A percentile compares a stretch with the other conserved stretches of the same genome.
These are phyloP conservation scores for Dryobotodes eremita DNA, from an alignment of 2,888 invertebrate species.

Conservation along the genomic window DNA sequence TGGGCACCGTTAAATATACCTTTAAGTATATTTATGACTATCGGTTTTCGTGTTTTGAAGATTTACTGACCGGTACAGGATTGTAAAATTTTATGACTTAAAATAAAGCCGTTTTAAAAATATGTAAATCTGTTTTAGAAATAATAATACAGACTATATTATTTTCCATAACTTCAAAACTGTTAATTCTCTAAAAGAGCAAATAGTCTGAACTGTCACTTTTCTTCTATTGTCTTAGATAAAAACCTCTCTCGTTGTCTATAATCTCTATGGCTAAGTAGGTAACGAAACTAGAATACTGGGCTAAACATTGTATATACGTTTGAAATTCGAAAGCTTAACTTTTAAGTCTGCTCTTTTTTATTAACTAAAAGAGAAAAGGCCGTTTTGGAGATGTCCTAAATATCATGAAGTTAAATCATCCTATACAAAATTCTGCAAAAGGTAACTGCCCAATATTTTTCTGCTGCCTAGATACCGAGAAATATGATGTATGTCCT, in stretches of 20 bases:
- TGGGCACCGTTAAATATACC: too few species aligned
- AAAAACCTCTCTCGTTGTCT: background rate
- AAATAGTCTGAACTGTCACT: background rate
- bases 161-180: background rate
- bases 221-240: constrained; percentile 10
- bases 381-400: too few species aligned
- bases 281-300: constrained; percentile 40
- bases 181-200: background rate
- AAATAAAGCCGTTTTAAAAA: background rate
- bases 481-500: background rate
- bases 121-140: background rate
- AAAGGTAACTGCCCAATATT: too few species aligned
- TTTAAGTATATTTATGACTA: background rate
- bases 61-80: background rate
- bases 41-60: background rate
- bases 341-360: background rate
- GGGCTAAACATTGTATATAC: constrained; percentile 10
- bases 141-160: background rate
- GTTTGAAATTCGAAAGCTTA: constrained; percentile 22
- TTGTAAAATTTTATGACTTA: background rate
- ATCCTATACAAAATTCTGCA: background rate
- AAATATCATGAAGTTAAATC: constrained; percentile 1
- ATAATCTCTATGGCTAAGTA: constrained; percentile 17
- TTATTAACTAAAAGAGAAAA: constrained; percentile 7
- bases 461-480: too few species aligned